Evolutionary conservation across 2,113 vertebrate species (phyloP).

Genomic region (Ammodramus savannarum): DNA sequence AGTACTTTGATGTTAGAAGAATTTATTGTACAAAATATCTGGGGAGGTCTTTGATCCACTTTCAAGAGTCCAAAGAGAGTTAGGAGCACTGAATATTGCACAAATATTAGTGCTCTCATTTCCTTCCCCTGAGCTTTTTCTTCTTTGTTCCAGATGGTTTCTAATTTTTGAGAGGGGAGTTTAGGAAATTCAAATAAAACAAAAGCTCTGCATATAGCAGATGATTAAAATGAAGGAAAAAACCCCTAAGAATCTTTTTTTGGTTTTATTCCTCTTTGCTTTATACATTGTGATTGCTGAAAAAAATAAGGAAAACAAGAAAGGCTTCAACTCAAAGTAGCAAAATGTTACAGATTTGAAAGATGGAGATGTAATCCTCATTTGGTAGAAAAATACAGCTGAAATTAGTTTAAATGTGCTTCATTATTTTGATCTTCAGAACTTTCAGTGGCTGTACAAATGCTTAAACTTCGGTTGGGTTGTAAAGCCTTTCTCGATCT

Average conservation of each 20-base stretch:
- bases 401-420: neutral
- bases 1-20: conserved; percentile 19
- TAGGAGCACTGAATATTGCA: neutral
- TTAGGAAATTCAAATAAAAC: neutral
- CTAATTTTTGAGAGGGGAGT: neutral
- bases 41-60: conserved; percentile 9
- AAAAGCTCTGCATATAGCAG: neutral
- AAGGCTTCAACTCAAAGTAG: neutral
- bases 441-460: neutral
- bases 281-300: neutral
- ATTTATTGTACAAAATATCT: conserved; percentile 4
- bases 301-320: neutral
- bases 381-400: neutral
- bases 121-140: neutral
- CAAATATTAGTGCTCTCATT: neutral
- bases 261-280: neutral
- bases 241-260: neutral
- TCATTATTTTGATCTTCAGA: neutral
- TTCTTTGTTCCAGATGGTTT: neutral
- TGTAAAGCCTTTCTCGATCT: neutral
- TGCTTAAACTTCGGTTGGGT: neutral
- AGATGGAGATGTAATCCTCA: neutral
- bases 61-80: neutral
- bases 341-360: neutral
- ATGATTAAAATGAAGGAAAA: neutral